These are phyloP conservation scores for Microhierax caerulescens DNA, from an alignment of 2,797 vertebrate genomes.

Conservation along the genomic window DNA sequence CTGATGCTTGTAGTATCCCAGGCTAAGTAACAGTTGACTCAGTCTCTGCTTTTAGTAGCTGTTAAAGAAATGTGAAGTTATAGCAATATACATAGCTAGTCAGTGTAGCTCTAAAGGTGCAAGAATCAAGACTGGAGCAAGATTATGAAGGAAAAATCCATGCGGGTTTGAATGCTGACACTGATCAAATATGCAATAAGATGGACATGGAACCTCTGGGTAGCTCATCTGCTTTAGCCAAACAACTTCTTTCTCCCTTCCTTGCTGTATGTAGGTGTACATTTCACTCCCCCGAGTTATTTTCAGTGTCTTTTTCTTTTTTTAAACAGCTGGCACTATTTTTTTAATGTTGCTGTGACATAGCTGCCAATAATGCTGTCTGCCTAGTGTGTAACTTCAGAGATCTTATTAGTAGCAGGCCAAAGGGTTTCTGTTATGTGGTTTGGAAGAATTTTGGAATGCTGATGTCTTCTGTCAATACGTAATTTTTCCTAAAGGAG, in stretches of 20 bases:
- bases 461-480: conserved; percentile 9
- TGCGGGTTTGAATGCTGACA: neutral
- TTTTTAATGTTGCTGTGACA: conserved; percentile 5
- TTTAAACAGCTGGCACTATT: neutral
- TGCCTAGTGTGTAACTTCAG: conserved; percentile 3
- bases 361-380: conserved; percentile 35
- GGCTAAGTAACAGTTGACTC: neutral
- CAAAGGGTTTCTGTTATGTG: neutral
- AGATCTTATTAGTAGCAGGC: neutral
- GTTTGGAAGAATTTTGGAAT: neutral
- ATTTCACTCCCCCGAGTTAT: neutral
- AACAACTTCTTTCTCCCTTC: neutral
- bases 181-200: neutral
- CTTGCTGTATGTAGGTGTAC: neutral
- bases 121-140: neutral
- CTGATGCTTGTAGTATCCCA: neutral
- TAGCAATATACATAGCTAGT: neutral
- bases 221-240: neutral
- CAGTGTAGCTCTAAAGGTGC: neutral
- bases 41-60: neutral
- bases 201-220: neutral
- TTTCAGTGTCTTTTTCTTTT: neutral
- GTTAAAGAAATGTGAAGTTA: neutral
- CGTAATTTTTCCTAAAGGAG: neutral
- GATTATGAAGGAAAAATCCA: neutral